A percentile compares a stretch with the other conserved stretches of the same genome.
These are phyloP conservation scores for Tribolium freemani DNA, from an alignment of 2,888 invertebrate species.

Conservation along the genomic window DNA sequence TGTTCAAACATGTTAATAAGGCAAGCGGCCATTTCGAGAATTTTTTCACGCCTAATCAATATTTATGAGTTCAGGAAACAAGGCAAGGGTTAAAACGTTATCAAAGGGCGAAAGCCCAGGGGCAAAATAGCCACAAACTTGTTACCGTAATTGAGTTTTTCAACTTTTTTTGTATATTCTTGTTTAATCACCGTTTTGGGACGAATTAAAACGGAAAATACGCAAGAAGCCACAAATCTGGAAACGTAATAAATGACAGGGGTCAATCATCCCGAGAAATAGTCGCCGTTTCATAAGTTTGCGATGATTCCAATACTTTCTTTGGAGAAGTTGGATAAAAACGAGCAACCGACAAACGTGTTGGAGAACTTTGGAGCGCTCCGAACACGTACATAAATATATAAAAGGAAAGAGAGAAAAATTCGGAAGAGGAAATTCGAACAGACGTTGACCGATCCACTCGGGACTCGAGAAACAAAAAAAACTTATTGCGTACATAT, in stretches of 20 bases:
- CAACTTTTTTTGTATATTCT: slow-evolving; percentile 43
- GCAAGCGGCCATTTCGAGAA: slow-evolving; percentile 18
- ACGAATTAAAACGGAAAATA: slow-evolving; percentile 30
- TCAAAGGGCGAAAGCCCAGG: slow-evolving; percentile 56
- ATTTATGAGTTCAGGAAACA: slow-evolving; percentile 47
- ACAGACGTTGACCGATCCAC: slow-evolving; percentile 49
- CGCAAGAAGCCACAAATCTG: slow-evolving; percentile 15
- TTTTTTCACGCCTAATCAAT: slow-evolving; percentile 44
- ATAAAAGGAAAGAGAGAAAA: slow-evolving; percentile 45
- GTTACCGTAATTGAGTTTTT: slow-evolving; percentile 58
- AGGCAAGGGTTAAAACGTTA: slow-evolving; percentile 52
- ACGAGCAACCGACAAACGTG: slow-evolving; percentile 21
- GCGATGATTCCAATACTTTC: slow-evolving; percentile 18
- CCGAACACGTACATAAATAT: slow-evolving; percentile 52
- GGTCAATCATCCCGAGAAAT: slow-evolving; percentile 29
- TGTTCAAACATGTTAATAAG: slow-evolving; percentile 3
- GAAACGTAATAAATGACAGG: slow-evolving; percentile 31
- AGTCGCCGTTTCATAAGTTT: not conserved
- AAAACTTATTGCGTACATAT: slow-evolving; percentile 18
- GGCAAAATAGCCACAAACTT: slow-evolving; percentile 56
- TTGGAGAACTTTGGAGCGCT: slow-evolving; percentile 37
- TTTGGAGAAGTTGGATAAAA: slow-evolving; percentile 18
- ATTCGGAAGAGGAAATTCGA: slow-evolving; percentile 50
- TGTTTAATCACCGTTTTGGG: slow-evolving; percentile 41
- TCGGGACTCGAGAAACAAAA: slow-evolving; percentile 46